These are phyloP conservation scores for Triplophysa dalaica DNA, from an alignment of 2,113 vertebrate genomes.

Conservation along the genomic window DNA sequence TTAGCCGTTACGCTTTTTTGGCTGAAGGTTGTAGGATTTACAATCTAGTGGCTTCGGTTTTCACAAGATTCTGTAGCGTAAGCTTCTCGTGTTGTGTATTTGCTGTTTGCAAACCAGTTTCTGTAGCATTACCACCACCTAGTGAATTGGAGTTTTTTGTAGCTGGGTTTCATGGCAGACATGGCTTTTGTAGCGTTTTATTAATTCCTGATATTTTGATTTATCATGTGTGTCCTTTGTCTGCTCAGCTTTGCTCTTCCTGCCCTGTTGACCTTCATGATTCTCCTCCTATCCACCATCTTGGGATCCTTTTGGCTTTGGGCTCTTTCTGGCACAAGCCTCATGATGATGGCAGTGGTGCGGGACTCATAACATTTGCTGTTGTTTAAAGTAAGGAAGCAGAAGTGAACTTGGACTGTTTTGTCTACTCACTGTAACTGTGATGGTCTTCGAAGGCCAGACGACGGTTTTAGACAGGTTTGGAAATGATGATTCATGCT, in stretches of 20 bases:
- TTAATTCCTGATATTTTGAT: neutral
- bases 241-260: conserved; percentile 36
- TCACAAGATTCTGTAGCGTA: too few species aligned
- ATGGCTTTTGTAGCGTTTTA: neutral
- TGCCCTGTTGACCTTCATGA: conserved; percentile 47
- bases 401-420: neutral
- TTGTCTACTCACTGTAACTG: conserved; percentile 13
- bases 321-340: conserved; percentile 25
- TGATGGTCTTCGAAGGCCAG: neutral
- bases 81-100: too few species aligned
- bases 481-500: conserved; percentile 9
- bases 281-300: conserved; percentile 42
- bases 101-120: too few species aligned
- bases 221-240: conserved; percentile 10
- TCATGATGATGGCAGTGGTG: conserved; percentile 34
- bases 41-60: too few species aligned
- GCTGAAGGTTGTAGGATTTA: too few species aligned
- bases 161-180: neutral
- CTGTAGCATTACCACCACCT: too few species aligned
- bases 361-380: neutral
- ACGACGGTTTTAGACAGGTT: conserved; percentile 7
- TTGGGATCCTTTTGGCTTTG: conserved; percentile 36
- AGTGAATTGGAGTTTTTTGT: too few species aligned
- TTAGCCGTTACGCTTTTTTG: too few species aligned
- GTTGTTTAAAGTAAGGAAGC: neutral